Percentiles rank a stretch among this genome's conserved stretches.
phyloP scores from a whole-genome alignment of 2,888 invertebrate genomes.

The Nezara viridula region DNA sequence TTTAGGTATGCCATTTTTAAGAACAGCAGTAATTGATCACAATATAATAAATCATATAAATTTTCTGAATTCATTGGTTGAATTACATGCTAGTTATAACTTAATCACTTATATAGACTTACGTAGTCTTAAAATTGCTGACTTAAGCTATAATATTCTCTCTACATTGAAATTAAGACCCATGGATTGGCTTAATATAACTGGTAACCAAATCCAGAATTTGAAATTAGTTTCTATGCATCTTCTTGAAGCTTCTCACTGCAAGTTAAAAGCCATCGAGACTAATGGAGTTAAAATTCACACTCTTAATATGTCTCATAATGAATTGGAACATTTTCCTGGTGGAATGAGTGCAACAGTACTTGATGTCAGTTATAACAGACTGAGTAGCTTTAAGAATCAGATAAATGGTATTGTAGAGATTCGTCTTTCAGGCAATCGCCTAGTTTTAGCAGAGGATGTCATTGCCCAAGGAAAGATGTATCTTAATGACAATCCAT shows the following conservation, averaged over 20 bases:
- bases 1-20: slow-evolving; percentile 51
- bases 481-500: slow-evolving; percentile 53
- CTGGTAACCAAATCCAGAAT: slow-evolving; percentile 32
- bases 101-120: background rate
- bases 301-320: slow-evolving; percentile 51
- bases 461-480: slow-evolving; percentile 52
- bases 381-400: slow-evolving; percentile 41
- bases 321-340: slow-evolving; percentile 52
- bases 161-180: slow-evolving; percentile 21
- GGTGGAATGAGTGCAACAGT: slow-evolving; percentile 13
- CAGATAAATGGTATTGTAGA: slow-evolving; percentile 29
- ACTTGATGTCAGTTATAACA: slow-evolving; percentile 54
- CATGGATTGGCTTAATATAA: slow-evolving; percentile 56
- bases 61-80: slow-evolving; percentile 34
- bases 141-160: slow-evolving; percentile 37
- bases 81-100: slow-evolving; percentile 44
- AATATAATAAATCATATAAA: slow-evolving; percentile 43
- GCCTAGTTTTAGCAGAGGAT: slow-evolving; percentile 57
- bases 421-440: slow-evolving; percentile 16
- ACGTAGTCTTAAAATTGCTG: slow-evolving; percentile 40
- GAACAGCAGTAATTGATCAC: slow-evolving; percentile 17
- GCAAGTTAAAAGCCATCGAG: slow-evolving; percentile 26
- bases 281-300: background rate
- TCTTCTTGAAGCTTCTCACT: slow-evolving; percentile 52
- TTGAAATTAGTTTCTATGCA: slow-evolving; percentile 45